phyloP scores from a whole-genome alignment of 35 echinoderm and acorn worm genomes.

The Apostichopus parvimensis region DNA sequence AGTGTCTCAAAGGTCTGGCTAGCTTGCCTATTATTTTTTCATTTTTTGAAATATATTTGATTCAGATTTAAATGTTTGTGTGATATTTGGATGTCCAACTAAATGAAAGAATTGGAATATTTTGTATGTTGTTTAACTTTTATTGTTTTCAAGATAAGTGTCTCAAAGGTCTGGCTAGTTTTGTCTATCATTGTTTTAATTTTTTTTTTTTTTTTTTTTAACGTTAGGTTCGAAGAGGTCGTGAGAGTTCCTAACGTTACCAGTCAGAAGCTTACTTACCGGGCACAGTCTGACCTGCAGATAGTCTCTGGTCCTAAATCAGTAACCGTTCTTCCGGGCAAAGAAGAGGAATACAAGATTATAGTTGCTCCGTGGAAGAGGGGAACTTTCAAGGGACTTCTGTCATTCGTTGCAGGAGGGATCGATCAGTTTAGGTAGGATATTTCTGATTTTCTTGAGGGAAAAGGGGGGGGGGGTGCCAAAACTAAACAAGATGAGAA shows the following conservation, averaged over 20 bases:
- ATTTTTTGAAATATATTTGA: no score
- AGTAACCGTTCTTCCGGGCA: slow-evolving; percentile 77
- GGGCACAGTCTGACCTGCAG: slow-evolving; percentile 68
- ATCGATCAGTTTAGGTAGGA: slow-evolving; percentile 80
- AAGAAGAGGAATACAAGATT: slow-evolving; percentile 82
- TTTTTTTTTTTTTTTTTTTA: background rate
- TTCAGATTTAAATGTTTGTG: background rate
- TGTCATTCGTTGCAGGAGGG: slow-evolving; percentile 92
- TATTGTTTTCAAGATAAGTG: no score
- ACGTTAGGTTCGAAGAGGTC: slow-evolving; percentile 67
- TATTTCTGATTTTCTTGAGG: no score
- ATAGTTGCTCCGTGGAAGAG: slow-evolving; percentile 87
- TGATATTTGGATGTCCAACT: no score
- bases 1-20: no score
- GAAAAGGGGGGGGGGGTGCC: background rate
- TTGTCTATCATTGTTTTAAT: background rate
- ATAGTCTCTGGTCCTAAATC: slow-evolving; percentile 73
- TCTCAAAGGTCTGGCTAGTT: background rate
- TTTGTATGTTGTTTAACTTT: no score
- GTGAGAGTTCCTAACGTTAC: slow-evolving; percentile 89
- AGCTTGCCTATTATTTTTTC: no score
- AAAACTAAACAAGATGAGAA: no score
- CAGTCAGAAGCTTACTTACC: slow-evolving; percentile 74
- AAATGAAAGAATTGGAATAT: no score
- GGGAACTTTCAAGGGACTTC: slow-evolving; percentile 75